A percentile compares a stretch with the other conserved stretches of the same genome.
phyloP scores from a whole-genome alignment of 2,113 vertebrate species.

The Crotalus helleri region DNA sequence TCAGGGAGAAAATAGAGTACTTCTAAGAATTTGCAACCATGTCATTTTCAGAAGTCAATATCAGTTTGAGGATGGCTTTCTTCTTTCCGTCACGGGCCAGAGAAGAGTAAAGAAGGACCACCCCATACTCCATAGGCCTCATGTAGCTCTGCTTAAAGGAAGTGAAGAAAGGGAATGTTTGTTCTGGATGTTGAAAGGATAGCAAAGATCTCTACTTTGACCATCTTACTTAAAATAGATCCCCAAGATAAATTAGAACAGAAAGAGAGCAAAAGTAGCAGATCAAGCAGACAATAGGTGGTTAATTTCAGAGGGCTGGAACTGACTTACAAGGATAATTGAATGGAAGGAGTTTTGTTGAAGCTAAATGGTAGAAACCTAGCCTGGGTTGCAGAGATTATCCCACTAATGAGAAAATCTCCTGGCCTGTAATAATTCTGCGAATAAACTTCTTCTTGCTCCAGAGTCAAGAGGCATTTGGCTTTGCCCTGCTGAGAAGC shows the following conservation, averaged over 20 bases:
- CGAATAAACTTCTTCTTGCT: background rate
- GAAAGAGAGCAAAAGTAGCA: background rate
- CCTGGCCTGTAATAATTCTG: background rate
- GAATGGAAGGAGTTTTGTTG: background rate
- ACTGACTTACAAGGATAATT: background rate
- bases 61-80: background rate
- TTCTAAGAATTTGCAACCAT: background rate
- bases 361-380: background rate
- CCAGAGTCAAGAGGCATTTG: background rate
- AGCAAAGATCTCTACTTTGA: background rate
- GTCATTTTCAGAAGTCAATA: background rate
- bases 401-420: background rate
- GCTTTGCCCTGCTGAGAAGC: background rate
- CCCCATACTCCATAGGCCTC: background rate
- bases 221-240: background rate
- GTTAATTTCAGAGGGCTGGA: background rate
- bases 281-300: background rate
- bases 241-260: background rate
- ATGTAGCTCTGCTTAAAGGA: background rate
- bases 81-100: background rate
- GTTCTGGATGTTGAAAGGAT: background rate
- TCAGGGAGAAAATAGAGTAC: background rate
- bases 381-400: background rate
- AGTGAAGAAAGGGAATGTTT: background rate
- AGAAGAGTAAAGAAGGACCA: background rate